Conservation (phyloP, 2,797 vertebrate species). For the Lacerta agilis region DNA sequence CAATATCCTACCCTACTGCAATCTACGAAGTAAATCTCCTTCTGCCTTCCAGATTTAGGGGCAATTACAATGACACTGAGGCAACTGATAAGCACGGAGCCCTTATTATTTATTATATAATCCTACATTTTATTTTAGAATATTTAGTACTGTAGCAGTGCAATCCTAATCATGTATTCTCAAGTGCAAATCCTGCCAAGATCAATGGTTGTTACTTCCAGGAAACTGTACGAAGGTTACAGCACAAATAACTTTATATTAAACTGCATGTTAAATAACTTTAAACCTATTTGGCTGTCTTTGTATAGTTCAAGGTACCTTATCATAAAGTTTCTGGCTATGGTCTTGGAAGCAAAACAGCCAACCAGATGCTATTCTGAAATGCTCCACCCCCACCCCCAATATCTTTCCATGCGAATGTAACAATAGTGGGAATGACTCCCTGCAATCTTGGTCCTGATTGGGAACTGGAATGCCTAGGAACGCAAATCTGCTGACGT, state of each 20-base stretch:
- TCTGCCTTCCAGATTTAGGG: not conserved
- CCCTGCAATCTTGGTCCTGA: not conserved
- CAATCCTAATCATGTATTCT: no score
- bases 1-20: not conserved
- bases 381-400: not conserved
- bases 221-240: no score
- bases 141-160: not conserved
- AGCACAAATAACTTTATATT: no score
- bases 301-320: no score
- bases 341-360: not conserved
- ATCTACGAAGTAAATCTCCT: not conserved
- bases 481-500: not conserved
- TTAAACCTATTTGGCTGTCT: not conserved
- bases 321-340: not conserved
- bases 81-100: not conserved
- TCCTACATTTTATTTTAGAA: not conserved
- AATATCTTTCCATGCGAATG: not conserved
- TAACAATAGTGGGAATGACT: not conserved
- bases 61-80: not conserved
- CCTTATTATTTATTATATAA: not conserved
- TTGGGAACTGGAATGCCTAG: not conserved
- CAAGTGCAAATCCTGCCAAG: no score
- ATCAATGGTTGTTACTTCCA: no score
- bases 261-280: not conserved
- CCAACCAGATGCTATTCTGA: not conserved